phyloP scores from a whole-genome alignment of 2,797 vertebrate species.

The Petrocephalus schoutedeni region DNA sequence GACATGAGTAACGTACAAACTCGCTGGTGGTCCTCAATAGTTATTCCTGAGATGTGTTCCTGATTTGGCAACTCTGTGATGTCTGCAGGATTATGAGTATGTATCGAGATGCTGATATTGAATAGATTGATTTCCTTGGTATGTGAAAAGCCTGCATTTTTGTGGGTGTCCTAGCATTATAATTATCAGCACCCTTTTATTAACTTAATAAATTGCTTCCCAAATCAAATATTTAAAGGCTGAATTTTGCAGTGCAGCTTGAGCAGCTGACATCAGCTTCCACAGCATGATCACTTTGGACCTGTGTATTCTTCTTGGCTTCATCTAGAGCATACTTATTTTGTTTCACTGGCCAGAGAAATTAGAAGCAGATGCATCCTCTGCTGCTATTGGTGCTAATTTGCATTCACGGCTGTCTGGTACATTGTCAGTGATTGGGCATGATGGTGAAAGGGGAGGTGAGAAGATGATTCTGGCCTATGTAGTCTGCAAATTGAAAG shows the following conservation, averaged over 20 bases:
- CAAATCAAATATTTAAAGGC: neutral
- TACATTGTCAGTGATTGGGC: neutral
- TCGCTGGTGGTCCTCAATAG: neutral
- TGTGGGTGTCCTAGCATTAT: neutral
- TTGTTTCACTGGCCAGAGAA: neutral
- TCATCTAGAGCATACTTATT: neutral
- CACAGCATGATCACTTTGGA: neutral
- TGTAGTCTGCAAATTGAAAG: neutral
- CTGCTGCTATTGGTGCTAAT: neutral
- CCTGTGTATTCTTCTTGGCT: neutral
- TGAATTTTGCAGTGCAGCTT: neutral
- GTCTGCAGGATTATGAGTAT: neutral
- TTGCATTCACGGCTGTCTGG: neutral
- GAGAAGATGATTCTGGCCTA: neutral
- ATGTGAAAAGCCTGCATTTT: neutral
- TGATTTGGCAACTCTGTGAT: neutral
- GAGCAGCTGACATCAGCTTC: neutral
- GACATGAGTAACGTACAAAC: neutral
- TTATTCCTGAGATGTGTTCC: neutral
- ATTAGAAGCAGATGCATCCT: neutral
- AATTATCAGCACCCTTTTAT: neutral
- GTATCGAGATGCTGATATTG: neutral
- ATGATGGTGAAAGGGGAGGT: neutral
- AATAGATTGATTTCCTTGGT: neutral
- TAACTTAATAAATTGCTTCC: neutral